Base-by-base conservation (phyloP, 2,888 invertebrate genomes). In the Nemotelus nigrinus region DNA sequence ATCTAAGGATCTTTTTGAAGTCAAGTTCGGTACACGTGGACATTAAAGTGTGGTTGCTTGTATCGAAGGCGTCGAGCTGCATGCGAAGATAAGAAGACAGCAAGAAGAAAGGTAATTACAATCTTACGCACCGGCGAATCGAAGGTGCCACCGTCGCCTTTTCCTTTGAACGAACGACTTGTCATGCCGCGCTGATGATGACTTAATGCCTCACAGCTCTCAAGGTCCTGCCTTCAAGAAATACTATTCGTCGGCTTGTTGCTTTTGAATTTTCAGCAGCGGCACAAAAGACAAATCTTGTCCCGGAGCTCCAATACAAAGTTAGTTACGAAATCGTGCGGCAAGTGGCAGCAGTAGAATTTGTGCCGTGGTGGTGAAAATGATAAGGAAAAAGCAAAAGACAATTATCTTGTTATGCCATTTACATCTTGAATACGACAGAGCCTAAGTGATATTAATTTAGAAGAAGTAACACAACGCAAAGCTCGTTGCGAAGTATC, bases 381-480 rank as follows among this genome's bases (percentile, higher is more conserved):
- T 10, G 50, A 10, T 50, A 10, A 7, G 50, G 50, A 25, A 10
- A 57, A 8, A 57, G 25, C 10, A 7, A 8, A 63, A 63, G 70
- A 53, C 70, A 70, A 70, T 70, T 70, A 70, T 70, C 70, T 70
- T 70, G 70, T 70, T 70, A 70, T 43, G 70, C 55, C 70, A 70
- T 55, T 53, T 70, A 41, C 41, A 43, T 8, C 25, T 25, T 8
- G 55, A 70, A 55, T 70, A 55, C 55, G 39, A 70, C 25, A 25
- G 25, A 25, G 8, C 25, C 39, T 70, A 70, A 70, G 70, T 70
- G 70, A 70, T 70, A 70, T 70, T 70, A 70, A 70, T 70, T 70
- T 55, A 43, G 41, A 70, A 70, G 6, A 55, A 70, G 67, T 3
- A 60, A 60, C 60, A 60, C 3, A 39, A 60, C 41, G 25, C 25